Evolutionary conservation across 2,797 vertebrate genomes (phyloP).

Genomic region (Acomys russatus): DNA sequence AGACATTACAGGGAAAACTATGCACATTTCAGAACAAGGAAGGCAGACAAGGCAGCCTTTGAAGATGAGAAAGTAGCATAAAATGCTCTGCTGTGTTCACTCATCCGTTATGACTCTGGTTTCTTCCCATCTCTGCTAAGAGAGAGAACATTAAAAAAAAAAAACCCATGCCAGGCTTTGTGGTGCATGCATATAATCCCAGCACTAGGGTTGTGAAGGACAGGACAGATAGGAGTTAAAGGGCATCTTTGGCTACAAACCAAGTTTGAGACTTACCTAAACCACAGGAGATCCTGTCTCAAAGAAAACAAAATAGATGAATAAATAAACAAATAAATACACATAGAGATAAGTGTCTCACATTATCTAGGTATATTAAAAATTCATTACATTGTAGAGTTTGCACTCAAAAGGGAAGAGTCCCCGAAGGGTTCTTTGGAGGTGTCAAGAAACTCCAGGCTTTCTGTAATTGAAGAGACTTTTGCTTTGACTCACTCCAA

Average conservation of each 20-base stretch:
- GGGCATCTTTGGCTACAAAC: background rate
- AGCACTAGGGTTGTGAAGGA: background rate
- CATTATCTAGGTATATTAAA: conserved; percentile 50
- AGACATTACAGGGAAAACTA: conserved; percentile 40
- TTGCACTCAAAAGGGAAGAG: conserved; percentile 8
- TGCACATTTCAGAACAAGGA: conserved; percentile 4
- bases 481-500: conserved; percentile 67
- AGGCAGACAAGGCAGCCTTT: conserved; percentile 25
- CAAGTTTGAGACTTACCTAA: background rate
- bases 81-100: background rate
- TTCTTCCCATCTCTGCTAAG: conserved; percentile 27
- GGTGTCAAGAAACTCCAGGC: background rate
- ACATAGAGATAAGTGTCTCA: conserved; percentile 16
- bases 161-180: background rate
- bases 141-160: conserved; percentile 56
- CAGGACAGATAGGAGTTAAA: background rate
- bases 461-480: background rate
- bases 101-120: background rate
- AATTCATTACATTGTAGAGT: conserved; percentile 69
- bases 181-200: background rate
- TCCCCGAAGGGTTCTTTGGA: background rate
- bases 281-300: background rate
- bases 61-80: conserved; percentile 25
- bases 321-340: background rate
- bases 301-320: background rate